Conservation (phyloP, 37 sponge, comb jelly and placozoan species). For the Amphimedon queenslandica region DNA sequence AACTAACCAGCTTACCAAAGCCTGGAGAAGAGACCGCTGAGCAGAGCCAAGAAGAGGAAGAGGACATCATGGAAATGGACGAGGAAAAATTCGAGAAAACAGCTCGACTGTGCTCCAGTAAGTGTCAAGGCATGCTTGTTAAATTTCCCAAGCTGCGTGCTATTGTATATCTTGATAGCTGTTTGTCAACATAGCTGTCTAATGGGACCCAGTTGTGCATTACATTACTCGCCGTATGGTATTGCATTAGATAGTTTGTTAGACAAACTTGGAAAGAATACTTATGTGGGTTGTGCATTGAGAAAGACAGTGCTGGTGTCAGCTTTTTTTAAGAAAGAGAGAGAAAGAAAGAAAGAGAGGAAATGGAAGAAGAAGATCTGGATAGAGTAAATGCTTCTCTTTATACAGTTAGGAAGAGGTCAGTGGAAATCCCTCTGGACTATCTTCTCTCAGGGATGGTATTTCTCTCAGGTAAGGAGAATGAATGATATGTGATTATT, state of each 20-base stretch:
- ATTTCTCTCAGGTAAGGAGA: slow-evolving; percentile 47
- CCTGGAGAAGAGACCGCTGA: no score
- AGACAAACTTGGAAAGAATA: background rate
- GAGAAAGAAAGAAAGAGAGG: background rate
- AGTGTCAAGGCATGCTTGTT: background rate
- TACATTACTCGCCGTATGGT: background rate
- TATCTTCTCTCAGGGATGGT: slow-evolving; percentile 63
- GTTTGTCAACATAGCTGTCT: background rate
- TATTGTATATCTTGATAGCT: background rate
- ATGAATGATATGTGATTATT: background rate
- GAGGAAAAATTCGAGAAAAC: background rate
- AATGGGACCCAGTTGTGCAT: background rate
- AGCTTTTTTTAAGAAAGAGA: no score
- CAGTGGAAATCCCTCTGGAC: slow-evolving; percentile 73
- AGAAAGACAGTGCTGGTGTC: background rate
- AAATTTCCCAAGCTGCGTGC: no score
- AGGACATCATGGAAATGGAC: background rate
- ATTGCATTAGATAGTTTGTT: background rate
- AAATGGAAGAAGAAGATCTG: background rate
- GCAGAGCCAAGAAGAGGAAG: slow-evolving; percentile 2
- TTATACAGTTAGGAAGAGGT: slow-evolving; percentile 42
- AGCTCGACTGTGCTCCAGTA: background rate
- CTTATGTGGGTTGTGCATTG: background rate
- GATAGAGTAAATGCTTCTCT: background rate
- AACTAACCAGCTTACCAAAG: no score